Base-by-base conservation (phyloP, 2,113 vertebrate species). In the Notothenia coriiceps region DNA sequence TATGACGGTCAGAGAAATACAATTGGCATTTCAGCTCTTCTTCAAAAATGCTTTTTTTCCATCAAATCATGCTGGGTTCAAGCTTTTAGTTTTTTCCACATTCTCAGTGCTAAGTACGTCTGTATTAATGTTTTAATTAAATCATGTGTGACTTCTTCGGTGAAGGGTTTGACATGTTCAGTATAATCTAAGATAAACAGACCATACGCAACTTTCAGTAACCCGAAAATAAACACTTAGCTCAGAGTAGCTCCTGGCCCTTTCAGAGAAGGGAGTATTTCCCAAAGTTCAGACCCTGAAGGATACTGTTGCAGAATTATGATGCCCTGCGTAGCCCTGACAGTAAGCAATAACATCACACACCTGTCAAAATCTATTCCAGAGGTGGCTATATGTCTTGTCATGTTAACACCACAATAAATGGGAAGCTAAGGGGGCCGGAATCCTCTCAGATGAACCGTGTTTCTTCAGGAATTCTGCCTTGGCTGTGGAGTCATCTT, bases 391-490 rank as follows among this genome's bases (percentile, higher is more conserved):
- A 22, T 79, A 29, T 82, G 82, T 89, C 87, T 71, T 81, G 72
- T 89, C 82, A 70, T 77, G 74, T 88, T 91, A 87, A 81, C 74
- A 77, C 46, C 76, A 79, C 62, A 51, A 62, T 76, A 80, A 77
- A 80, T 50, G 40, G 40, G 67, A 83, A 14, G 68, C 61, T 72
- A 49, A 80, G 47, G 29, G 86, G 86, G 86, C 85, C 73, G 57
- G 62, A 46, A 70, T 88, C 54, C 63, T 81, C 66, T 63, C 77
- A 79, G 74, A 83, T 77, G 76, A 80, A 50, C 47, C 52, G 47
- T 54, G 35, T 65, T 7, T 83, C 82, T 80, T 79, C 47, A 22
- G 85, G 77, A 84, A 80, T 43, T 54, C 52, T 35, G 55, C 73
- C 72, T 77, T 20, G 64, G 84, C 73, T 56, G 43, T 11, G 29